Evolutionary conservation across 2,888 invertebrate genomes (phyloP).

Genomic region (Lithosia quadra): DNA sequence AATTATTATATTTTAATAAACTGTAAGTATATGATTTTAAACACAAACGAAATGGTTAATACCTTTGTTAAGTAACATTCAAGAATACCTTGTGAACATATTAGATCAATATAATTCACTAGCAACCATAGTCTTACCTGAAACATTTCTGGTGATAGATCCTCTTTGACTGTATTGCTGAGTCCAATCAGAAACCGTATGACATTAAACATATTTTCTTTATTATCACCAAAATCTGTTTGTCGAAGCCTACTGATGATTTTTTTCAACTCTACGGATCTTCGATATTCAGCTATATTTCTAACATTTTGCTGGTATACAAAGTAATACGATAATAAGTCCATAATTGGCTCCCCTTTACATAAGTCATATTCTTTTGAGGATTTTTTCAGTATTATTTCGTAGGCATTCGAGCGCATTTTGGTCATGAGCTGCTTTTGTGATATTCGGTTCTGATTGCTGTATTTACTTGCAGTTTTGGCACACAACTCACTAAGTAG

Average conservation of each 20-base stretch:
- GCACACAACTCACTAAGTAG: slow-evolving; percentile 75
- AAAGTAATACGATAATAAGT: slow-evolving; percentile 74
- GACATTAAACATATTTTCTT: slow-evolving; percentile 64
- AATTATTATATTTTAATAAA: background rate
- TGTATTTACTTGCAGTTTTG: slow-evolving; percentile 71
- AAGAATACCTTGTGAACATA: no score
- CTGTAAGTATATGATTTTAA: background rate
- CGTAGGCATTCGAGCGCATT: slow-evolving; percentile 77
- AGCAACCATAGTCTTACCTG: slow-evolving; percentile 60
- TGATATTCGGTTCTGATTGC: slow-evolving; percentile 64
- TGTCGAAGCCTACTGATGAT: slow-evolving; percentile 64
- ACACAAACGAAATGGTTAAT: background rate
- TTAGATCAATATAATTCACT: slow-evolving; percentile 18
- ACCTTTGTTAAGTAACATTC: background rate
- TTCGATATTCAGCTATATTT: slow-evolving; percentile 76
- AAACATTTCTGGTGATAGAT: slow-evolving; percentile 71
- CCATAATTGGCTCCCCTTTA: slow-evolving; percentile 69
- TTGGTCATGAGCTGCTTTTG: slow-evolving; percentile 66
- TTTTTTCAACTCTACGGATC: slow-evolving; percentile 69
- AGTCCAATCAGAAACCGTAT: slow-evolving; percentile 70
- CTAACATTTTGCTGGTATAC: slow-evolving; percentile 68
- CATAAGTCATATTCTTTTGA: slow-evolving; percentile 55
- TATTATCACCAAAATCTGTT: slow-evolving; percentile 65
- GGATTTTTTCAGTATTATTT: slow-evolving; percentile 78
- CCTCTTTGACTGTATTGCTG: slow-evolving; percentile 67